Evolutionary conservation across 2,797 vertebrate species (phyloP), one percentile per base, ranked within the genome.

Genomic region (Hozukius guyotensis): DNA sequence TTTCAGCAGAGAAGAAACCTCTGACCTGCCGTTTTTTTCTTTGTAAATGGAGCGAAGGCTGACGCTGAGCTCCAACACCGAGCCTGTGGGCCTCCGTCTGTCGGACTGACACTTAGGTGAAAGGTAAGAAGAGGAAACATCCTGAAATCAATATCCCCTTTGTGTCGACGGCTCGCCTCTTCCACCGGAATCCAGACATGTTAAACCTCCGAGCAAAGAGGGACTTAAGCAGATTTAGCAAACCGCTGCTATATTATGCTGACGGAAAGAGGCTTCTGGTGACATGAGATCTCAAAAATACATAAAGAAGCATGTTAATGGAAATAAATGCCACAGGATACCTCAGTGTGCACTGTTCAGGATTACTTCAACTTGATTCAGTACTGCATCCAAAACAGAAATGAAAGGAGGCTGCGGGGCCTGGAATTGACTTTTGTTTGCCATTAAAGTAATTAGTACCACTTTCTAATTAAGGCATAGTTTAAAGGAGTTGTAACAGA

Each of bases 111-210:
- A 84, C 75, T 69, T 64, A 64, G 75, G 87, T 90, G 89, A 87
- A 92, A 92, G 86, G 64, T 70, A 85, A 91, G 87, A 86, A 73
- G 85, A 88, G 90, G 87, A 92, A 91, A 83, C 36, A 14, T 72
- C 72, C 71, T 85, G 87, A 89, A 89, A 93, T 91, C 88, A 89
- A 90, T 92, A 91, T 88, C 63, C 55, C 81, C 85, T 85, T 82
- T 89, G 88, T 90, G 85, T 74, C 34, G 6, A 72, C 12, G 60
- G 24, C 63, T 80, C 49, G 2, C 59, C 72, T 80, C 80, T 59
- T 88, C 84, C 67, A 34, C 55, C 60, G 52, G 85, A 89, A 81
- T 78, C 77, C 79, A 66, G 57, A 88, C 85, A 68, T 52, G 80
- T 86, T 73, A 78, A 86, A 78, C 88, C 77, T 64, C 18, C 0